These are phyloP conservation scores for Polypterus bichir DNA, from an alignment of 2,113 vertebrate genomes.

Conservation along the genomic window DNA sequence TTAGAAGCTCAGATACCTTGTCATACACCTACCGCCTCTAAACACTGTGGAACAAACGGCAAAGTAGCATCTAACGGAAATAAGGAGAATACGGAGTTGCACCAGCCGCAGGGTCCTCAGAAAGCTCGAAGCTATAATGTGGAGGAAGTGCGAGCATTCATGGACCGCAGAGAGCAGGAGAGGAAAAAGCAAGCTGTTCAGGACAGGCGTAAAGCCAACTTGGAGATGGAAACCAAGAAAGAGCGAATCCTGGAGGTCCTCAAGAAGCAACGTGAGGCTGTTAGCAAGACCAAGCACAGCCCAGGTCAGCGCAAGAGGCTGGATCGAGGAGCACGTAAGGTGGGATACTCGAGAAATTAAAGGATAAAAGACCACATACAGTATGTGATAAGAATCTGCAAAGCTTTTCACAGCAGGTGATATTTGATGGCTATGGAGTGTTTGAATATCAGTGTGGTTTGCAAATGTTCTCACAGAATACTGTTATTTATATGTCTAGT, in stretches of 20 bases:
- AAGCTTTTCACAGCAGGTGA: too few relatives aligned
- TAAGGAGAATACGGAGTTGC: constrained; percentile 14
- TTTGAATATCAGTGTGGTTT: too few relatives aligned
- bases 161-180: constrained; percentile 24
- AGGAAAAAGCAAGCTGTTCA: constrained; percentile 24
- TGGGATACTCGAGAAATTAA: too few relatives aligned
- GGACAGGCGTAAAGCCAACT: constrained; percentile 15
- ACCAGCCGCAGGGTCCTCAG: constrained; percentile 2
- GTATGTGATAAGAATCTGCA: too few relatives aligned
- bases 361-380: too few relatives aligned
- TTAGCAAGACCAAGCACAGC: constrained; percentile 11
- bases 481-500: too few relatives aligned
- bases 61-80: background rate
- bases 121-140: constrained; percentile 20
- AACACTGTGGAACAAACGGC: too few relatives aligned
- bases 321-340: too few relatives aligned
- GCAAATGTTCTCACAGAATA: too few relatives aligned
- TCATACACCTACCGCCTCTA: background rate
- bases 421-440: too few relatives aligned
- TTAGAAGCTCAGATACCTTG: background rate
- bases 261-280: constrained; percentile 38
- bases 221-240: constrained; percentile 12
- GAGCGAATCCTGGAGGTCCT: constrained; percentile 37
- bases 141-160: constrained; percentile 29
- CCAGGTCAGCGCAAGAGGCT: background rate